Evolutionary conservation across 2,797 vertebrate species (phyloP), one percentile per base, ranked within the genome.

Genomic region (Epinephelus awoara): DNA sequence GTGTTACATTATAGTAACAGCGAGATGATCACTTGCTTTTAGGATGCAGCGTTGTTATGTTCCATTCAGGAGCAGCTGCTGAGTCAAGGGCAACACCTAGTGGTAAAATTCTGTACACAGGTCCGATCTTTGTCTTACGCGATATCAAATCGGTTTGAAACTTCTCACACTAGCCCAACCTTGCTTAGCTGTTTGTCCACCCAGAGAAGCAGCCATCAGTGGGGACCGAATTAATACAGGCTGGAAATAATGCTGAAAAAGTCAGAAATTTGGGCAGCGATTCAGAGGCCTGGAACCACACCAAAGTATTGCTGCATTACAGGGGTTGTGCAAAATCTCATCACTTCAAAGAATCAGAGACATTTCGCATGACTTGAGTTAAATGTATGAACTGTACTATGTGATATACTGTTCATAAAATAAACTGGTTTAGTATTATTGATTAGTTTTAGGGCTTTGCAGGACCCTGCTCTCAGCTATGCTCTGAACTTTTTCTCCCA

Each of bases 241-340:
- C 40, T 42, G 40, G 11, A 42, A 10, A 42, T 42, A 42, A 66
- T 65, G 49, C 56, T 44, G 51, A 55, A 56, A 65, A 25, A 34
- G 15, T 62, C 21, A 21, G 51, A 67, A 40, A 59, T 64, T 46
- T 25, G 40, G 50, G 25, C 29, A 50, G 57, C 11, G 62, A 61
- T 23, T 64, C 38, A 69, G 17, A 74, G 54, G 50, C 29, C 38
- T 70, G 52, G 40, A 27, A 54, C 58, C n/a, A 54, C 57, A 34
- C 21, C 21, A 19, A 52, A 49, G 23, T 19, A 44, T 3, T 63
- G 29, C 9, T 61, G 55, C 40, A 49, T 23, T 47, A 42, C 18
- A 58, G n/a, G n/a, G 14, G 27, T 1, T 9, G n/a, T 42, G 29
- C 17, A 56, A 44, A 18, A 25, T 29, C 21, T 47, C 6, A n/a